These are phyloP conservation scores for Elachura formosa DNA, from an alignment of 2,113 vertebrate genomes.

Conservation along the genomic window DNA sequence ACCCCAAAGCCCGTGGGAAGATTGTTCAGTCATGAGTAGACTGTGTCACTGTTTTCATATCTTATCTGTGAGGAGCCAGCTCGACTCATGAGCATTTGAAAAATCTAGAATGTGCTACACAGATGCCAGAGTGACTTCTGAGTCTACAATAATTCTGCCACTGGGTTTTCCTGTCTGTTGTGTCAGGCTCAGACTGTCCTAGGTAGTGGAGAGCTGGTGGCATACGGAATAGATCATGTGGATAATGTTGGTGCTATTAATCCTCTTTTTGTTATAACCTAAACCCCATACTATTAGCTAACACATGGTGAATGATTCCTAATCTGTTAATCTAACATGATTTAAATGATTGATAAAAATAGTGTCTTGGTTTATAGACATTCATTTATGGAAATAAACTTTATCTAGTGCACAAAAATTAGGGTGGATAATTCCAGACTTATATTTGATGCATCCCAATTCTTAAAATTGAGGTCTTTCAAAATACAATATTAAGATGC, in stretches of 20 bases:
- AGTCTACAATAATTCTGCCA: neutral
- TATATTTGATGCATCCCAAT: neutral
- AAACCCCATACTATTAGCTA: neutral
- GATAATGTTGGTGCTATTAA: neutral
- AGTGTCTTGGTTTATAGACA: neutral
- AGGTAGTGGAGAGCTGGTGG: neutral
- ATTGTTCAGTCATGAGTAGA: neutral
- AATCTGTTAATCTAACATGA: neutral
- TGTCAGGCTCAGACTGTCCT: neutral
- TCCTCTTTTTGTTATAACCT: neutral
- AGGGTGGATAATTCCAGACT: neutral
- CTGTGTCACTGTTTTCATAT: neutral
- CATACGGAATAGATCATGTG: neutral
- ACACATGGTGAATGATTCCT: neutral
- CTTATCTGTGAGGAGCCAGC: slow-evolving; percentile 1
- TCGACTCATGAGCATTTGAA: neutral
- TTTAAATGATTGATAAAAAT: neutral
- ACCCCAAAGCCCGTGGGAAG: neutral
- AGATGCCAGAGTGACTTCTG: neutral
- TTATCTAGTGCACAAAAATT: neutral
- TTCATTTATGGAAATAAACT: neutral
- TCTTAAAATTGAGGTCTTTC: neutral
- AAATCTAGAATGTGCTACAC: neutral
- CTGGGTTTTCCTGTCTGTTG: neutral
- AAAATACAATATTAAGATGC: neutral